Evolutionary conservation across 2,797 vertebrate genomes (phyloP).

Genomic region (Tiaroga cobitis): DNA sequence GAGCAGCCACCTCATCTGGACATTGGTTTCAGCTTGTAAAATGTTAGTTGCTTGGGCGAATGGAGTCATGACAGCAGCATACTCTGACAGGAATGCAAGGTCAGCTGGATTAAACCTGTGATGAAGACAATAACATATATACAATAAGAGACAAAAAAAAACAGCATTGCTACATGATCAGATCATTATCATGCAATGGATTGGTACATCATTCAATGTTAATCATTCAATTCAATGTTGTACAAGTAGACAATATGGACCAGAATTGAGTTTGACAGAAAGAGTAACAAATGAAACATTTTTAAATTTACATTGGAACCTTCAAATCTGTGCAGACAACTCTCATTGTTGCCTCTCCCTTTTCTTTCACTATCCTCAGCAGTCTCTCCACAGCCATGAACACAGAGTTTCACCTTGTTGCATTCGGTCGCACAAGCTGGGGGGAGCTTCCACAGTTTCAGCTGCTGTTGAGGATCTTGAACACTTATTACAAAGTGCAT

Average conservation of each 20-base stretch:
- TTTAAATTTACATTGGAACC: constrained; percentile 47
- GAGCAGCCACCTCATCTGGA: constrained; percentile 40
- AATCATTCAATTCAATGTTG: neutral
- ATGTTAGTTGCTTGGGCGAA: constrained; percentile 52
- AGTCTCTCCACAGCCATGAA: too few relatives aligned
- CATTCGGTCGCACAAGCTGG: too few relatives aligned
- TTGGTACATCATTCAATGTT: neutral
- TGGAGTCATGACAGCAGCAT: constrained; percentile 38
- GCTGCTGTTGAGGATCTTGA: too few relatives aligned
- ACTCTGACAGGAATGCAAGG: constrained; percentile 46
- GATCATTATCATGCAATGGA: neutral
- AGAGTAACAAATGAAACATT: neutral
- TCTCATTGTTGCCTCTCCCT: too few relatives aligned
- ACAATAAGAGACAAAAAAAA: constrained; percentile 24
- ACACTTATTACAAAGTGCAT: too few relatives aligned
- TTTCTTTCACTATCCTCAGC: too few relatives aligned
- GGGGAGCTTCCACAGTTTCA: too few relatives aligned
- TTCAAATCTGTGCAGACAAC: constrained; percentile 42
- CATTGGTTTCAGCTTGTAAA: constrained; percentile 51
- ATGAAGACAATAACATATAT: constrained; percentile 32
- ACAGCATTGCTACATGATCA: neutral
- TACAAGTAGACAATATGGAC: constrained; percentile 20
- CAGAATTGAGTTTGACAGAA: constrained; percentile 11
- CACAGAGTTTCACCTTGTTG: too few relatives aligned
- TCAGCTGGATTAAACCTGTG: constrained; percentile 52